These are phyloP conservation scores for Anthoscopus minutus DNA, from an alignment of 2,113 vertebrate species.

Conservation along the genomic window DNA sequence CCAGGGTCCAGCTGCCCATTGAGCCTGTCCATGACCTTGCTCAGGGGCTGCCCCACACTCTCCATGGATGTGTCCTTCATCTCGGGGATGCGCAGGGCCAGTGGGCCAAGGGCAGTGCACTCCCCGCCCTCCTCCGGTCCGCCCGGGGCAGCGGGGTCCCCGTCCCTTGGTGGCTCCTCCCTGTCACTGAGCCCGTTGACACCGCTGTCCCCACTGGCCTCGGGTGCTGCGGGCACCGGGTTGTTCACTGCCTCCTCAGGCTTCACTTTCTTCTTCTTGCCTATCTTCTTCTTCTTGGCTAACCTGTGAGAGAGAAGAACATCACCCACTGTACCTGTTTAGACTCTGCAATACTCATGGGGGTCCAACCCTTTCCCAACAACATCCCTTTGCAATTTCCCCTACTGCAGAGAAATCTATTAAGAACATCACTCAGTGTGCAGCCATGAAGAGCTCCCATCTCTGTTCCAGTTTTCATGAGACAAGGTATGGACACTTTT, in stretches of 20 bases:
- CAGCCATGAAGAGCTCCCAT: background rate
- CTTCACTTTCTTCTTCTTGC: constrained; percentile 81
- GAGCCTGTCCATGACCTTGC: constrained; percentile 85
- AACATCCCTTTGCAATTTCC: background rate
- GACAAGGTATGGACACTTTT: background rate
- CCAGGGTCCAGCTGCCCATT: constrained; percentile 76
- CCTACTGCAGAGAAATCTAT: background rate
- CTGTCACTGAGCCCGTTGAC: background rate
- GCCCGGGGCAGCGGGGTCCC: background rate
- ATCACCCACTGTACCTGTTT: background rate
- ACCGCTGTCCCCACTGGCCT: background rate
- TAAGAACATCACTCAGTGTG: accelerated
- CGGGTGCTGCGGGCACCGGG: accelerated
- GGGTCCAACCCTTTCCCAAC: background rate
- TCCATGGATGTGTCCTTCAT: constrained; percentile 95
- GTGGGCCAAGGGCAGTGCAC: background rate
- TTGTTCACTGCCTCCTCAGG: constrained; percentile 37
- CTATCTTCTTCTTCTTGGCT: constrained; percentile 82
- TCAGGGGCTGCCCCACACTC: constrained; percentile 81
- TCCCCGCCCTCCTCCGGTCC: background rate
- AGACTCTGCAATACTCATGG: accelerated
- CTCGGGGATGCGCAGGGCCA: constrained; percentile 77
- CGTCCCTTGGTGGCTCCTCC: background rate
- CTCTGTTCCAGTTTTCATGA: background rate
- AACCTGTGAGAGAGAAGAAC: constrained; percentile 66